Percentiles rank a stretch among this genome's conserved stretches.
Conservation (phyloP, 1,140 invertebrate genomes). For the Pentalonia nigronervosa region DNA sequence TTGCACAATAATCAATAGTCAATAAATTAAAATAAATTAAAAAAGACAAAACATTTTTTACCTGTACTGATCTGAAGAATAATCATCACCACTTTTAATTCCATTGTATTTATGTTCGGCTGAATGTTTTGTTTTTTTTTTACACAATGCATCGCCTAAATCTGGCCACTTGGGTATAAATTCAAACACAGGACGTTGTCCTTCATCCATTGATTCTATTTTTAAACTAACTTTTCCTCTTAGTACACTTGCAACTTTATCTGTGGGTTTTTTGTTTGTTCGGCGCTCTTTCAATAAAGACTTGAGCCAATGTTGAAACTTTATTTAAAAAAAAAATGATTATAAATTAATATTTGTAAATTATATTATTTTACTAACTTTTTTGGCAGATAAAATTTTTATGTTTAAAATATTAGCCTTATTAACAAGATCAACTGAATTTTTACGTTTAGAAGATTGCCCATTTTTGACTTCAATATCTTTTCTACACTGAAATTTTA, state of each 20-base stretch:
- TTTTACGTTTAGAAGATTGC: background rate
- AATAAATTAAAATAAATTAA: background rate
- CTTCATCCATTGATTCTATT: conserved; percentile 51
- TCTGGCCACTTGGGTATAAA: conserved; percentile 53
- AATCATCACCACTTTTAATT: conserved; percentile 29
- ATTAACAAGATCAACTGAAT: conserved; percentile 34
- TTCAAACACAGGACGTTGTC: conserved; percentile 50
- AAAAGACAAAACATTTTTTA: background rate
- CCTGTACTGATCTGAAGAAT: conserved; percentile 50
- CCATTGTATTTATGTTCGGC: background rate
- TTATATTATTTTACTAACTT: background rate
- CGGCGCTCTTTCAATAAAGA: conserved; percentile 36
- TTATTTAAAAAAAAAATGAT: background rate
- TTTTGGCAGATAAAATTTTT: conserved; percentile 43
- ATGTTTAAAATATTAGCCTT: conserved; percentile 45
- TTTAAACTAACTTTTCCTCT: conserved; percentile 52
- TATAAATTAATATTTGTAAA: background rate
- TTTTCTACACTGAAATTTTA: background rate
- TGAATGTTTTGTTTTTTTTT: conserved; percentile 21
- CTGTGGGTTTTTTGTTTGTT: background rate
- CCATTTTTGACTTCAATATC: conserved; percentile 8
- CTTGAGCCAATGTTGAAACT: conserved; percentile 51
- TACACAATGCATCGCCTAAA: conserved; percentile 38
- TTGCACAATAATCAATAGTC: background rate
- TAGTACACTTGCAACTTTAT: conserved; percentile 44